Evolutionary conservation across 92 coral and sea anemone genomes (phyloP), one percentile per base, ranked within the genome.

Genomic region (Meandrina meandrites): DNA sequence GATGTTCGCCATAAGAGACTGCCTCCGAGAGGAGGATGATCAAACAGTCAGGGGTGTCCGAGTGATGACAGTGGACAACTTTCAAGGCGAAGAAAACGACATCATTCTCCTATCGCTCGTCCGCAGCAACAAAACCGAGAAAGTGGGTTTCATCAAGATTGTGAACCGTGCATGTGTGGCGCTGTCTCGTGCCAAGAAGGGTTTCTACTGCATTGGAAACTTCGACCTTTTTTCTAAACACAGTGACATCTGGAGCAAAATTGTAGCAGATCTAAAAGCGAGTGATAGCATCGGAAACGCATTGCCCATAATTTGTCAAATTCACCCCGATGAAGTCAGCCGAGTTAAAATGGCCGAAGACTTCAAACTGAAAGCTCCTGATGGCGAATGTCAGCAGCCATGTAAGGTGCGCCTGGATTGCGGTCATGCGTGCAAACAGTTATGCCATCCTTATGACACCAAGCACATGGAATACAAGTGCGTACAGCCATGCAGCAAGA

Each of bases 141-240:
- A 91, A 56, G 94, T 92, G 18, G 98, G 98, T 27, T 96, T 96
- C 87, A 87, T 96, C 86, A 91, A 90, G 68, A 88, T 87, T 64
- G 76, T 78, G 85, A 96, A 96, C 81, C 97, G 98, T 79, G 96
- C 97, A 66, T 96, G 98, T 79, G 98, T 96, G 45, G 98, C 98
- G 18, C 88, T 96, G 75, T 96, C 97, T 30, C 97, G 98, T 48
- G 98, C 98, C 71, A 94, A 90, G 74, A 91, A 86, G 76, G 98
- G 98, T 22, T 89, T 96, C 75, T 96, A 94, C 84, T 91, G 93
- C 88, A 85, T 96, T 78, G 98, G 98, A 4, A 96, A 94, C 88
- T 92, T 92, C 83, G 60, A 69, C 36, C 90, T 91, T 83, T 68
- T 96, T 21, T 58, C 98, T 2, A 86, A 82, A 79, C 86, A 88